A percentile compares a stretch with the other conserved stretches of the same genome.
Evolutionary conservation across 2,888 invertebrate genomes (phyloP).

Genomic region (Quadriops clusia): DNA sequence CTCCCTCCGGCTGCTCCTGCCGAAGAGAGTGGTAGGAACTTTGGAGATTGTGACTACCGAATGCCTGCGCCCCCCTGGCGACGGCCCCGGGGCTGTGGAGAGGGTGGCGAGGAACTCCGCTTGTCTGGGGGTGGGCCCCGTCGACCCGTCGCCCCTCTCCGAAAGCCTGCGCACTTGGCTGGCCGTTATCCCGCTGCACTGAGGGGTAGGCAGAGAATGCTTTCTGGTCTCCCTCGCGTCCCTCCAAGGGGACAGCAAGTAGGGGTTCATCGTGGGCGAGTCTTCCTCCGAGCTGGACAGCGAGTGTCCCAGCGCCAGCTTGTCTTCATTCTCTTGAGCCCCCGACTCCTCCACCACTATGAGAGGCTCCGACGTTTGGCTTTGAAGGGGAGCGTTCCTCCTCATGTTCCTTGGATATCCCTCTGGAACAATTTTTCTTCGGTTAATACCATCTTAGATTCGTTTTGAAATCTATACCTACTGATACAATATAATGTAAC

Average conservation of each 20-base stretch:
- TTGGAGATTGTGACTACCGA: constrained; percentile 79
- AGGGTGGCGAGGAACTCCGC: constrained; percentile 74
- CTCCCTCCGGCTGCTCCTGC: constrained; percentile 64
- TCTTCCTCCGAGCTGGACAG: constrained; percentile 61
- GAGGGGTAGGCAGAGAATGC: constrained; percentile 73
- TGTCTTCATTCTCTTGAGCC: constrained; percentile 51
- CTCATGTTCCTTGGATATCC: constrained; percentile 8
- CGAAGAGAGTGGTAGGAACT: constrained; percentile 65
- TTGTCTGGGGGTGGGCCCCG: constrained; percentile 64
- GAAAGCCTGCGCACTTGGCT: constrained; percentile 76
- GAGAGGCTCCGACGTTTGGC: constrained; percentile 50
- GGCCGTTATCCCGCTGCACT: constrained; percentile 76
- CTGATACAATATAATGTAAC: too few relatives aligned
- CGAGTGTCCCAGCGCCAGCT: constrained; percentile 32
- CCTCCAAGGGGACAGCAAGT: constrained; percentile 70
- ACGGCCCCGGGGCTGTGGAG: constrained; percentile 59
- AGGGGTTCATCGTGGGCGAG: constrained; percentile 61
- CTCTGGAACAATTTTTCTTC: too few relatives aligned
- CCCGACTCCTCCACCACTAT: constrained; percentile 75
- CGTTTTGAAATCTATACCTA: too few relatives aligned
- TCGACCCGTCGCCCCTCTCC: constrained; percentile 59
- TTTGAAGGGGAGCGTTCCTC: constrained; percentile 44
- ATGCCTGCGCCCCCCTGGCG: constrained; percentile 68
- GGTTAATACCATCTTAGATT: too few relatives aligned
- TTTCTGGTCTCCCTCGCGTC: constrained; percentile 63